Evolutionary conservation across 2,113 vertebrate species (phyloP).

Genomic region (Pollachius pollachius): DNA sequence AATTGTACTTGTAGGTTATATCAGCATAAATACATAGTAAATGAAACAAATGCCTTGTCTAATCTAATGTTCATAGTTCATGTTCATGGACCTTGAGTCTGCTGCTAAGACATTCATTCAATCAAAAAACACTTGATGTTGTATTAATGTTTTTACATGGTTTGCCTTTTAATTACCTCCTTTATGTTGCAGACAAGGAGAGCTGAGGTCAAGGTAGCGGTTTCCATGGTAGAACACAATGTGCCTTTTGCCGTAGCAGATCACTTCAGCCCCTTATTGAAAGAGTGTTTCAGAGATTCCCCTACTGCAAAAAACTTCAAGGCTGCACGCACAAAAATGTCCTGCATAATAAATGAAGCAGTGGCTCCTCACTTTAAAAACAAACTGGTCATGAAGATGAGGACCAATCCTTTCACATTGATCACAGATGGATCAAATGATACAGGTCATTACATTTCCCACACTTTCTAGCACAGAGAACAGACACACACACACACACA

Average conservation of each 20-base stretch:
- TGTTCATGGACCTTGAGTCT: too few relatives aligned
- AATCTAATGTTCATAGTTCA: too few relatives aligned
- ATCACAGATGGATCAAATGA: slow-evolving; percentile 23
- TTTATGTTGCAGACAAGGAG: slow-evolving; percentile 30
- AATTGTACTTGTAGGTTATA: slow-evolving; percentile 1
- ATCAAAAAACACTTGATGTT: too few relatives aligned
- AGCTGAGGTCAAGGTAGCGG: slow-evolving; percentile 21
- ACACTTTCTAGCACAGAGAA: not conserved
- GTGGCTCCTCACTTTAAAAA: slow-evolving; percentile 20
- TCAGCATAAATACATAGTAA: slow-evolving; percentile 4
- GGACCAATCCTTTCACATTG: slow-evolving; percentile 7
- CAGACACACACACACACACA: too few relatives aligned
- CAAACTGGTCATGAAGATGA: slow-evolving; percentile 17
- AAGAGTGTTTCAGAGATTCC: slow-evolving; percentile 25
- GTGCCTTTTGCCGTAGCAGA: slow-evolving; percentile 21
- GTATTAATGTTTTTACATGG: not conserved
- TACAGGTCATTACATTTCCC: slow-evolving; percentile 13
- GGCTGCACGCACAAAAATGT: slow-evolving; percentile 20
- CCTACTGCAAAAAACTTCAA: slow-evolving; percentile 13
- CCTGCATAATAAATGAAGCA: slow-evolving; percentile 25
- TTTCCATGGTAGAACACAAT: slow-evolving; percentile 25
- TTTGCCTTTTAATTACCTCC: not conserved
- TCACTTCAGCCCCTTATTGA: slow-evolving; percentile 20
- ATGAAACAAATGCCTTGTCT: not conserved
- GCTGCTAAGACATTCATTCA: not conserved